Conservation (phyloP, 2,888 invertebrate species). For the Torymus tubicola region DNA sequence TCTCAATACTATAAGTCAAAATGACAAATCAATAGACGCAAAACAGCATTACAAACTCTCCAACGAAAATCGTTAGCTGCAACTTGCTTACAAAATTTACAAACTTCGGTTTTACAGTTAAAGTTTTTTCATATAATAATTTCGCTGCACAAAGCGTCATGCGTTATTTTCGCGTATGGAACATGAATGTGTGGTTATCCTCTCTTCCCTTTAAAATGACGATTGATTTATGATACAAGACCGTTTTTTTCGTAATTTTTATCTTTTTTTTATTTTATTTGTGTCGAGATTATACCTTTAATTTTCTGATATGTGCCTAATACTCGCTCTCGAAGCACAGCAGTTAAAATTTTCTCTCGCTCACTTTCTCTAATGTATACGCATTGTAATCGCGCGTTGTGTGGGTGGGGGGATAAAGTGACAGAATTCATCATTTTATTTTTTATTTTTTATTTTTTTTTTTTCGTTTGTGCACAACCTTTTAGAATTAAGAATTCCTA, state of each 20-base stretch:
- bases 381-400: slow-evolving; percentile 17
- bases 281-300: background rate
- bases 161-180: slow-evolving; percentile 44
- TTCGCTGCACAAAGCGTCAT: slow-evolving; percentile 49
- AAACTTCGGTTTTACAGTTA: slow-evolving; percentile 11
- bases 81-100: slow-evolving; percentile 50
- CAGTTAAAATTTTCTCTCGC: slow-evolving; percentile 37
- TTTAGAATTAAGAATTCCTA: slow-evolving; percentile 49
- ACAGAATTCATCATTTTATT: slow-evolving; percentile 27
- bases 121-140: slow-evolving; percentile 39
- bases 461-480: slow-evolving; percentile 54
- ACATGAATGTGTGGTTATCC: slow-evolving; percentile 38
- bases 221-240: slow-evolving; percentile 54
- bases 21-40: too few species aligned
- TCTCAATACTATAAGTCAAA: too few species aligned
- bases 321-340: slow-evolving; percentile 62
- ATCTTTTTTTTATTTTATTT: too few species aligned
- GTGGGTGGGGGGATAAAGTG: slow-evolving; percentile 1
- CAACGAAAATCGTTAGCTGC: slow-evolving; percentile 25
- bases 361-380: too few species aligned
- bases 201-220: slow-evolving; percentile 37
- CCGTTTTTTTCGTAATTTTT: slow-evolving; percentile 13
- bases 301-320: slow-evolving; percentile 67
- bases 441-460: too few species aligned
- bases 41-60: slow-evolving; percentile 34